Evolutionary conservation across 2,888 invertebrate species (phyloP), one percentile per base, ranked within the genome.

Genomic region (Agrotis exclamationis): DNA sequence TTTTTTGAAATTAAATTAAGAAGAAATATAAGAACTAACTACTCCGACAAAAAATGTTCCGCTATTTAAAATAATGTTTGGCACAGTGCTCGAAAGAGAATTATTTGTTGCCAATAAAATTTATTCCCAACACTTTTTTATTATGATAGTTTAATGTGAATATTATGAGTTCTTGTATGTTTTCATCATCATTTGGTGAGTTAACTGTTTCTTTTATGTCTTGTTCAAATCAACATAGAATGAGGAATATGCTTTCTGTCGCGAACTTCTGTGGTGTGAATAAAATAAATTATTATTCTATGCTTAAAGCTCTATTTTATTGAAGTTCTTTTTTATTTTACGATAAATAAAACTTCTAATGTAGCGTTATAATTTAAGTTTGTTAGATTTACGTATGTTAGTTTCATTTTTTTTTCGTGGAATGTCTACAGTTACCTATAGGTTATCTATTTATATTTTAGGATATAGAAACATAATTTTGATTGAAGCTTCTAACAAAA

Each of bases 141-240:
- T 75, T 71, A 74, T 82, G 82, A 81, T 73, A 79, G 79, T 84
- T 84, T 84, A 74, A 76, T 84, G 57, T 28, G 71, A 74, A 59
- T 70, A 50, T 82, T 62, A 79, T 78, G 72, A 66, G 65, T 71
- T 66, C 63, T 39, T 63, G 22, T 66, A 67, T 62, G 65, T 72
- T 69, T 66, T 76, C 53, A 62, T 57, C 58, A 28, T 68, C 44
- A 63, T 73, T 67, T 50, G 28, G 14, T 3, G 58, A 45, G 59
- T 76, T 64, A 68, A 59, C 56, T 64, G 9, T 60, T 22, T 66
- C 54, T 71, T 81, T 79, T 81, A 81, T 71, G 54, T 58, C 56
- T 28, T 13, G 47, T 57, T 33, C 63, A 60, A 79, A 71, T 79
- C 68, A 74, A 77, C 73, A 70, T 54, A 51, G 14, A 65, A 58